Percentiles rank a stretch among this genome's conserved stretches.
These are phyloP conservation scores for Loripinus fragilis DNA, from an alignment of 2,888 invertebrate genomes.

Conservation along the genomic window DNA sequence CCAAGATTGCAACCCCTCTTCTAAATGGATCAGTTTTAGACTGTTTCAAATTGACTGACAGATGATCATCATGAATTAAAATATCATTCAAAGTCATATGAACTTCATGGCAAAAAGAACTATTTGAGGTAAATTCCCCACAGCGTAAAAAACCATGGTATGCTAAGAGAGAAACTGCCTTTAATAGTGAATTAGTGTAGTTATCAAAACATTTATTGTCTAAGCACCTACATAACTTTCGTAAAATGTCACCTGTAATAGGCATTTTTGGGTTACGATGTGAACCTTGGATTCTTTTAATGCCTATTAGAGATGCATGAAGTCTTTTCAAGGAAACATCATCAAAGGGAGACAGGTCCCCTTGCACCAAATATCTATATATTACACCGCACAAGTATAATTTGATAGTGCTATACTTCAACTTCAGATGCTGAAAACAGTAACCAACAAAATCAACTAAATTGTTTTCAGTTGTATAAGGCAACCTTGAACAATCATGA, in stretches of 20 bases:
- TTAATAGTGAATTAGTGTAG: slow-evolving; percentile 7
- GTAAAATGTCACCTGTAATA: background rate
- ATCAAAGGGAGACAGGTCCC: background rate
- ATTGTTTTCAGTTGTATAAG: background rate
- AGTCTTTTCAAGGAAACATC: background rate
- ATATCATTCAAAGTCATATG: slow-evolving; percentile 10
- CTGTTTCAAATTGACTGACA: slow-evolving; percentile 3
- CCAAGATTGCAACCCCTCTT: slow-evolving; percentile 11
- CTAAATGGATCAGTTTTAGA: slow-evolving; percentile 40
- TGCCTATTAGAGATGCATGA: background rate
- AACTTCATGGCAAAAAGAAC: background rate
- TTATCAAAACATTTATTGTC: background rate
- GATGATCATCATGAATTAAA: background rate
- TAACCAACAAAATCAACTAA: background rate
- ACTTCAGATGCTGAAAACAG: background rate
- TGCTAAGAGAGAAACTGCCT: slow-evolving; percentile 5
- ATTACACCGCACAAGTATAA: slow-evolving; percentile 19
- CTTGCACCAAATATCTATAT: background rate
- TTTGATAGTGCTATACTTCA: slow-evolving; percentile 12
- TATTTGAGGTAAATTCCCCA: slow-evolving; percentile 29
- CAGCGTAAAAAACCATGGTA: slow-evolving; percentile 32
- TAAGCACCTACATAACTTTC: background rate
- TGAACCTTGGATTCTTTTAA: too few relatives aligned
- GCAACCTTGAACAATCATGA: background rate
- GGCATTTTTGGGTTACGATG: background rate